A percentile compares a stretch with the other conserved stretches of the same genome.
Evolutionary conservation across 2,797 vertebrate species (phyloP).

Genomic region (Thripadectes ignobilis): DNA sequence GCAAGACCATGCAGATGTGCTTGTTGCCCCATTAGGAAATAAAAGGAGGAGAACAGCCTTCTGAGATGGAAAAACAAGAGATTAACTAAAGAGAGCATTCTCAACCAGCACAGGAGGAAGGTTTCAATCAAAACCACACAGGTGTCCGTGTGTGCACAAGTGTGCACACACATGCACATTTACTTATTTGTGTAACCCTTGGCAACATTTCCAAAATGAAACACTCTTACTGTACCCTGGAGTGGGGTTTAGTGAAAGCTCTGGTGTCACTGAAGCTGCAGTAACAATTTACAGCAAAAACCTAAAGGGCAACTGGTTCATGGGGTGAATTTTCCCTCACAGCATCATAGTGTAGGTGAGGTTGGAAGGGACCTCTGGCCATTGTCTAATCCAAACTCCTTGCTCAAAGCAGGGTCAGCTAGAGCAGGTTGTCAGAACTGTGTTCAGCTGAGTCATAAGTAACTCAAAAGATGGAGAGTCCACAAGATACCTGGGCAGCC

Average conservation of each 20-base stretch:
- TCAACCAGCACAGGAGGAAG: neutral
- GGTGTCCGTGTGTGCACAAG: no score
- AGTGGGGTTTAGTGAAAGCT: neutral
- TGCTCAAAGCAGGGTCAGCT: neutral
- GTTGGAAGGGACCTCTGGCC: neutral
- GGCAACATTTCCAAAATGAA: neutral
- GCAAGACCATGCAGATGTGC: neutral
- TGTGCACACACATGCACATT: fast-evolving
- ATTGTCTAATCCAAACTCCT: neutral
- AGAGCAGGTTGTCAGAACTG: neutral
- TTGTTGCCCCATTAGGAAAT: neutral
- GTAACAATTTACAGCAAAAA: neutral
- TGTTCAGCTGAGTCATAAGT: neutral
- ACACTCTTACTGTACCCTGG: neutral
- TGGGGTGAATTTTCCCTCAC: neutral
- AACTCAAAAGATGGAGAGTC: neutral
- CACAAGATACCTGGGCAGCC: neutral
- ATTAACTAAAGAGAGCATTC: neutral
- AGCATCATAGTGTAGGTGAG: neutral
- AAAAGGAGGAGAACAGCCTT: neutral
- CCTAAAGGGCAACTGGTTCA: neutral
- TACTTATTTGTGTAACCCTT: neutral
- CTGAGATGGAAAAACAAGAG: neutral
- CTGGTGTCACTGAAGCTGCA: neutral
- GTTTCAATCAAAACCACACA: neutral